Base-by-base conservation (phyloP, 2,888 invertebrate species). In the Hetaerina titia region DNA sequence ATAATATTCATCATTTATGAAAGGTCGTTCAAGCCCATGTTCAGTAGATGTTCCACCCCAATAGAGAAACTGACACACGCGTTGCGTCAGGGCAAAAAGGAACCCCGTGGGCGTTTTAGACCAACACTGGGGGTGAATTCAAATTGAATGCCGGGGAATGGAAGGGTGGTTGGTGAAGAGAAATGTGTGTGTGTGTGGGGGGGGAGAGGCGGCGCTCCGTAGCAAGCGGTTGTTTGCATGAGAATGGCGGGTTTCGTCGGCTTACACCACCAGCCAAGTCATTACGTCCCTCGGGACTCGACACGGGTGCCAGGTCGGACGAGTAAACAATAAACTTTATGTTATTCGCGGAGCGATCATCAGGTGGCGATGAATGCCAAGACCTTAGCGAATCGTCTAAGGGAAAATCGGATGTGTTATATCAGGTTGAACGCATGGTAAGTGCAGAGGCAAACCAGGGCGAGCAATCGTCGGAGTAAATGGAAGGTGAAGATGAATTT, bases 1-100 rank as follows among this genome's bases (percentile, higher is more conserved):
- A 69, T 92, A 92, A 92, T 92, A 92, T 92, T 92, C 92, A 92
- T 92, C 92, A 92, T 92, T 92, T 92, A 92, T 92, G 92, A 92
- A 92, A 69, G 69, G 92, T 64, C 92, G 92, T 57, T 89, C 89
- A 22, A 81, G n/a, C 81, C 15, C 31, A n/a, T 58, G 57, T n/a
- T n/a, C n/a, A n/a, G n/a, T n/a, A n/a, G n/a, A n/a, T n/a, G n/a
- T 89, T 60, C 64, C 90, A 45, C 64, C 56, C 92, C 92, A 74
- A 92, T 57, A 69, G 69, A 69, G 92, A 92, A 64, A 92, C 92
- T 92, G 92, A 92, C 92, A 92, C 92, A 69, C 90, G 64, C 31
- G 63, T 56, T 15, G 0, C 88, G 56, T 56, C 19, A 19, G 45
- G 88, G 56, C n/a, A 57, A 57, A 56, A 89, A 89, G 58, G 89